Percentiles rank a stretch among this genome's conserved stretches.
Conservation (phyloP, 2,113 vertebrate species). For the Coptodon bakossiorum region DNA sequence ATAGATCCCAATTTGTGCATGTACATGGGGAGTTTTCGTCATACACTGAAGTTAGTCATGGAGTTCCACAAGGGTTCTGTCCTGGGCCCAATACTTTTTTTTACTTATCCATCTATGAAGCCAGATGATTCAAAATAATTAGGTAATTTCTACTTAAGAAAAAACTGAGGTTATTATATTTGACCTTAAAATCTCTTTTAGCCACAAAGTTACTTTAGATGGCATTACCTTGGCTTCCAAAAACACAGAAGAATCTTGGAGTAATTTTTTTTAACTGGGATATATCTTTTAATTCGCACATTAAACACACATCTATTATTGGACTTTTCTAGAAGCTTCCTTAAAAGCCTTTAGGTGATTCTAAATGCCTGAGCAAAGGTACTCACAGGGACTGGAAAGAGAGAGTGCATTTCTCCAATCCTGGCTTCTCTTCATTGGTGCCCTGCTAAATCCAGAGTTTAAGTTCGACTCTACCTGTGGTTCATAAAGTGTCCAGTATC, state of each 20-base stretch:
- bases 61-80: background rate
- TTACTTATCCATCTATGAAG: background rate
- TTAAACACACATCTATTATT: background rate
- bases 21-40: accelerated
- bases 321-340: background rate
- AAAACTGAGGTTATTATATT: background rate
- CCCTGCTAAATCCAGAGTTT: background rate
- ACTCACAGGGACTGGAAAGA: background rate
- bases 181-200: background rate
- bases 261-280: background rate
- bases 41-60: background rate
- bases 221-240: background rate
- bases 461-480: background rate
- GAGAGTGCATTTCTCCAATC: background rate
- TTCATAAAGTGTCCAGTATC: background rate
- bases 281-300: accelerated
- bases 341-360: background rate
- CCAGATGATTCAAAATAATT: background rate
- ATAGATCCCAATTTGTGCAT: background rate
- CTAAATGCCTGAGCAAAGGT: background rate
- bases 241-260: background rate
- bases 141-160: background rate
- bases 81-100: background rate
- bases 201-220: background rate
- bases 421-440: background rate